Evolutionary conservation across 2,888 invertebrate genomes (phyloP).

Genomic region (Lycia hirtaria): DNA sequence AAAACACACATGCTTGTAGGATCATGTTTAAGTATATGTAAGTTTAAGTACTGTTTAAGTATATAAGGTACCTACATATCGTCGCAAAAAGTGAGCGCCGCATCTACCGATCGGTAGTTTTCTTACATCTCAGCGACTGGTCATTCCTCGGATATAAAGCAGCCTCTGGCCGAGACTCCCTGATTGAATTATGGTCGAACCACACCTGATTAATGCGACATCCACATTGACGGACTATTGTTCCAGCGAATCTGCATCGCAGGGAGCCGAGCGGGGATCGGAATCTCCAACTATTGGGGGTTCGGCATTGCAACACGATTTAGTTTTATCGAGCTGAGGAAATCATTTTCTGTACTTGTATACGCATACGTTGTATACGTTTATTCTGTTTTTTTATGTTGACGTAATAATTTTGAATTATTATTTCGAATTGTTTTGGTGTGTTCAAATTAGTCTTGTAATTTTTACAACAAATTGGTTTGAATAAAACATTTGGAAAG

Average conservation of each 20-base stretch:
- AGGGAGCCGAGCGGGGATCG: constrained; percentile 60
- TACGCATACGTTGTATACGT: too few species aligned
- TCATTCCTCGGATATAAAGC: constrained; percentile 66
- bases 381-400: too few species aligned
- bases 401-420: too few species aligned
- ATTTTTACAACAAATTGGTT: too few species aligned
- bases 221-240: constrained; percentile 81
- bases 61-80: too few species aligned
- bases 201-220: constrained; percentile 84
- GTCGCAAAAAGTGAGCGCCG: neutral
- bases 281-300: constrained; percentile 65
- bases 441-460: too few species aligned
- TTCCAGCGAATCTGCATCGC: constrained; percentile 79
- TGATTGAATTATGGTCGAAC: constrained; percentile 84
- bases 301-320: constrained; percentile 52
- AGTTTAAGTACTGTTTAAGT: too few species aligned
- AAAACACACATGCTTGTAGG: too few species aligned
- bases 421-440: too few species aligned
- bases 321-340: constrained; percentile 6
- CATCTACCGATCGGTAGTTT: constrained; percentile 10
- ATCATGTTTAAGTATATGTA: too few species aligned
- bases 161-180: constrained; percentile 64
- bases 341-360: too few species aligned
- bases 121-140: constrained; percentile 60
- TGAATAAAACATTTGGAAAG: too few species aligned